Evolutionary conservation across 1,140 invertebrate species (phyloP).

Genomic region (Papilio helenus): DNA sequence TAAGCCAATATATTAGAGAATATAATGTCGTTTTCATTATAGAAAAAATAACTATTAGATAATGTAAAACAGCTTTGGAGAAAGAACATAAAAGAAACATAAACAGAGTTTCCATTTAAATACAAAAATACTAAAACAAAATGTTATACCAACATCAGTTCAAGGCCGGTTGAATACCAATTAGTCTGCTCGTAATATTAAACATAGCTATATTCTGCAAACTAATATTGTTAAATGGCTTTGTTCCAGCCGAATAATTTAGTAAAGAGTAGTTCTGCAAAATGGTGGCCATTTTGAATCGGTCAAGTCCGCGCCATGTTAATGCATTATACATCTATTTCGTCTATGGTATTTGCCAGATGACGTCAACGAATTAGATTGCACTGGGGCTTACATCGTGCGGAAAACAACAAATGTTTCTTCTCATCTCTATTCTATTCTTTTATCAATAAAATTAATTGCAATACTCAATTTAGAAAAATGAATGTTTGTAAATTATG

Average conservation of each 20-base stretch:
- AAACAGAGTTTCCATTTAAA: slow-evolving; percentile 1
- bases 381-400: background rate
- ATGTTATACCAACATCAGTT: slow-evolving; percentile 29
- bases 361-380: slow-evolving; percentile 1
- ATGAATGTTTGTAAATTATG: background rate
- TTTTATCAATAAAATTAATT: background rate
- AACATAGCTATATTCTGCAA: slow-evolving; percentile 22
- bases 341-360: slow-evolving; percentile 4
- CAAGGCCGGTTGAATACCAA: slow-evolving; percentile 30
- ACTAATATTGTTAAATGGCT: slow-evolving; percentile 10
- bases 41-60: background rate
- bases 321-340: background rate
- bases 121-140: slow-evolving; percentile 7
- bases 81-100: background rate
- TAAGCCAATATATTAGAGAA: background rate
- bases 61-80: background rate
- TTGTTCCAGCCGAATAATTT: slow-evolving; percentile 16
- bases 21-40: background rate
- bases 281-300: slow-evolving; percentile 1
- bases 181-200: slow-evolving; percentile 7
- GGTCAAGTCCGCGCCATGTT: background rate
- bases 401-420: background rate
- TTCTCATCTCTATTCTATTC: background rate
- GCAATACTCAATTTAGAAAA: background rate
- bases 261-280: background rate